Evolutionary conservation across 2,888 invertebrate genomes (phyloP), one percentile per base, ranked within the genome.

Genomic region (Leucophenga maculata): DNA sequence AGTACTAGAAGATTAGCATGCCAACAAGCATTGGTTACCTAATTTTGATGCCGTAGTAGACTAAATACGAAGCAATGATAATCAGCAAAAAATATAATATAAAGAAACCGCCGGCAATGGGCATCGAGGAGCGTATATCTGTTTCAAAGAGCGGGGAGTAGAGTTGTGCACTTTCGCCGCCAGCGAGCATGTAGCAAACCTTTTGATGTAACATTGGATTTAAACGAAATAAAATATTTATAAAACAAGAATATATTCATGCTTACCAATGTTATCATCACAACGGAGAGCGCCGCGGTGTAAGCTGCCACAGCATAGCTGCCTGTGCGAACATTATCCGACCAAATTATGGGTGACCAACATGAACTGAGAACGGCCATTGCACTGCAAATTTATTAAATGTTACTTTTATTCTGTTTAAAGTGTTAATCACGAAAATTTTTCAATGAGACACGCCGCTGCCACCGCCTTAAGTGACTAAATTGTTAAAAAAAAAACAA

Each of bases 91-190:
- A 83, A 85, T 88, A 87, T 73, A 88, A 57, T 72, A 86, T 84
- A 76, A 86, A 88, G 48, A 88, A 75, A 2, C 81, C 89, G 50
- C 95, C 96, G 78, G 93, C 91, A 14, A 92, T 89, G 86, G 93
- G 93, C 90, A 95, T 92, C 9, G 95, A 85, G 2, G 89, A 89
- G 84, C 94, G 90, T 8, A 95, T 91, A 89, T 96, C 96, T 39
- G 96, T 92, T 89, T 97, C 97, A 88, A 97, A 97, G 44, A 96
- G 89, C 0, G 97, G 97, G 83, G 94, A 94, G 90, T 96, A 97
- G 3, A 96, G 89, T 86, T 96, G 96, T 0, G 95, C 93, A 0
- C 96, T 96, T 82, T 96, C 96, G 20, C 97, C 97, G n/a, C 97
- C 97, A 75, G 88, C 88, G 90, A 97, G 91, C 89, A 95, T 93